phyloP scores from a whole-genome alignment of 2,113 vertebrate species.

The Oenanthe oenanthe region DNA sequence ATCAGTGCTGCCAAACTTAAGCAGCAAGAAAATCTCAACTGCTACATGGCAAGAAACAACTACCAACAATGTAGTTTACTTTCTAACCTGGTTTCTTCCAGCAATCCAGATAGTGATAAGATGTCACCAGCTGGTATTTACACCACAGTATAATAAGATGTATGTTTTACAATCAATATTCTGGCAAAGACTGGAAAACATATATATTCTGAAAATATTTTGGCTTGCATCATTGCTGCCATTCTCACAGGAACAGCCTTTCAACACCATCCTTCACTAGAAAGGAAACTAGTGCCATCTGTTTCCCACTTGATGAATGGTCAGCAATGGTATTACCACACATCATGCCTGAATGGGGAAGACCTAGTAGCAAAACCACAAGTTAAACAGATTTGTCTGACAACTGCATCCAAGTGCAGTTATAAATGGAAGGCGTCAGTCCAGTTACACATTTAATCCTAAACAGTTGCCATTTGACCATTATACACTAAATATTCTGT shows the following conservation, averaged over 20 bases:
- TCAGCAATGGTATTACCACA: constrained; percentile 32
- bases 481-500: constrained; percentile 19
- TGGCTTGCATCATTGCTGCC: background rate
- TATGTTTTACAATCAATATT: background rate
- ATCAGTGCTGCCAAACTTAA: background rate
- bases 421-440: constrained; percentile 37
- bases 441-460: constrained; percentile 35
- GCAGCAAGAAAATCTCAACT: background rate
- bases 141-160: background rate
- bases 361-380: constrained; percentile 39
- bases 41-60: background rate
- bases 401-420: constrained; percentile 1
- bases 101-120: background rate
- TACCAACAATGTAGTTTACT: background rate
- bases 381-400: constrained; percentile 50
- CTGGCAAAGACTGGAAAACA: background rate
- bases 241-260: constrained; percentile 30
- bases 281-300: constrained; percentile 57
- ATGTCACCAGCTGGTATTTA: constrained; percentile 1
- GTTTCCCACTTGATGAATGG: constrained; percentile 67
- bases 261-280: constrained; percentile 31
- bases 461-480: constrained; percentile 46
- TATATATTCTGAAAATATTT: constrained; percentile 25
- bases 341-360: constrained; percentile 18
- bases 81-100: background rate